Evolutionary conservation across 37 sponge, comb jelly and placozoan genomes (phyloP).

Genomic region (Mnemiopsis leidyi): DNA sequence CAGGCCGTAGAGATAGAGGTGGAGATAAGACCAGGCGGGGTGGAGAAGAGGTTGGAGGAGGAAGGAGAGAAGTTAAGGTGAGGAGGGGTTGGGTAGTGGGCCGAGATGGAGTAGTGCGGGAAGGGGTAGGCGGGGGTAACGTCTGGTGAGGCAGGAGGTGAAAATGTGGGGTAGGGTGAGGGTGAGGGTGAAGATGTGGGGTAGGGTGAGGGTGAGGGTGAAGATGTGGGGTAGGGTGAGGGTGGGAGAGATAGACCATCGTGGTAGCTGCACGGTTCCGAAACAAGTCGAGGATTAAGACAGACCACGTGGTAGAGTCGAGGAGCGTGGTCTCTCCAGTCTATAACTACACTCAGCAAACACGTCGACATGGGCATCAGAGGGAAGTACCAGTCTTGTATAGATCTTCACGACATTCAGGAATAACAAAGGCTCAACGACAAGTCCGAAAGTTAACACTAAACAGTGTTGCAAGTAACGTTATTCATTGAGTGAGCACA

Average conservation of each 20-base stretch:
- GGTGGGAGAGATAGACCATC: neutral
- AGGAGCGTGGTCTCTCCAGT: neutral
- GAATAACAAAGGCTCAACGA: no score
- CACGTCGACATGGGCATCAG: neutral
- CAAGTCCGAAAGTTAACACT: no score
- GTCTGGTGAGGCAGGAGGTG: neutral
- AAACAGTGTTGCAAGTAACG: no score
- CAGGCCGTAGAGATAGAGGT: neutral
- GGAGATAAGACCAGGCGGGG: neutral
- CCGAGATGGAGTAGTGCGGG: neutral
- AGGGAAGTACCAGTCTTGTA: no score
- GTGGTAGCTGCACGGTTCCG: neutral
- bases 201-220: neutral
- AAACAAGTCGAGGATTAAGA: neutral
- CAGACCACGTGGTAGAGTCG: neutral
- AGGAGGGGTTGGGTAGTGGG: neutral
- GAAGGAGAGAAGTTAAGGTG: neutral
- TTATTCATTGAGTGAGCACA: no score
- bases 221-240: neutral
- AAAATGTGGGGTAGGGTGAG: neutral
- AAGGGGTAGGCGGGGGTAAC: neutral
- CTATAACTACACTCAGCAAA: conserved; percentile 24
- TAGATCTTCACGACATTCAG: no score
- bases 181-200: neutral
- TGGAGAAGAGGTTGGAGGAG: neutral